phyloP scores from a whole-genome alignment of 2,797 vertebrate genomes.

The Bovichtus variegatus region DNA sequence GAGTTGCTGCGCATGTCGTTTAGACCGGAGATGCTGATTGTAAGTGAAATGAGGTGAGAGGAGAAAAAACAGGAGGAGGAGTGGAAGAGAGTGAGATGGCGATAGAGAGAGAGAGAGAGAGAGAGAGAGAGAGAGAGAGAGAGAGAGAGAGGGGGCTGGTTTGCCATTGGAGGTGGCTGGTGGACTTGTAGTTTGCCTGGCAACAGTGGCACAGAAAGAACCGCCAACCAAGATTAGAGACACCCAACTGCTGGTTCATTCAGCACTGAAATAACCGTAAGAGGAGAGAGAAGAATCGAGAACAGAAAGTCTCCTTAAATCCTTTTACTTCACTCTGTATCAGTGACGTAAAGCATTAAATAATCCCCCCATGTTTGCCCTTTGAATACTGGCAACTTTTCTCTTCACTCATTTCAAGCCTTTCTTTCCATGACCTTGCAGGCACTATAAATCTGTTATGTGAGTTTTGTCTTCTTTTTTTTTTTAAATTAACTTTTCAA shows the following conservation, averaged over 20 bases:
- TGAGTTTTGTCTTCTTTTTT: background rate
- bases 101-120: slow-evolving; percentile 34
- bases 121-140: slow-evolving; percentile 34
- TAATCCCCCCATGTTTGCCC: slow-evolving; percentile 34
- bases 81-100: slow-evolving; percentile 32
- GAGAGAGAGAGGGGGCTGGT: slow-evolving; percentile 36
- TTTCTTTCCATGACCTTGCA: slow-evolving; percentile 30
- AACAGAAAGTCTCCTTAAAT: slow-evolving; percentile 15
- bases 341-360: slow-evolving; percentile 21
- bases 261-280: slow-evolving; percentile 31
- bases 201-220: slow-evolving; percentile 71
- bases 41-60: slow-evolving; percentile 72
- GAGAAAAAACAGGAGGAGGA: slow-evolving; percentile 29
- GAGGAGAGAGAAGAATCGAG: slow-evolving; percentile 11
- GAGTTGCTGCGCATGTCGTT: slow-evolving; percentile 54
- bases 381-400: slow-evolving; percentile 16
- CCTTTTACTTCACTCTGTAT: slow-evolving; percentile 35
- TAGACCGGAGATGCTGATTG: slow-evolving; percentile 53
- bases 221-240: slow-evolving; percentile 35
- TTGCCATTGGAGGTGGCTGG: slow-evolving; percentile 54
- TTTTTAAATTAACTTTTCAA: background rate
- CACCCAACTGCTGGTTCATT: slow-evolving; percentile 33
- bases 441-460: background rate
- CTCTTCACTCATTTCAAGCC: background rate
- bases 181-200: slow-evolving; percentile 72